Percentiles rank a stretch among this genome's conserved stretches.
Evolutionary conservation across 2,113 vertebrate genomes (phyloP).

Genomic region (Cyprinus carpio): DNA sequence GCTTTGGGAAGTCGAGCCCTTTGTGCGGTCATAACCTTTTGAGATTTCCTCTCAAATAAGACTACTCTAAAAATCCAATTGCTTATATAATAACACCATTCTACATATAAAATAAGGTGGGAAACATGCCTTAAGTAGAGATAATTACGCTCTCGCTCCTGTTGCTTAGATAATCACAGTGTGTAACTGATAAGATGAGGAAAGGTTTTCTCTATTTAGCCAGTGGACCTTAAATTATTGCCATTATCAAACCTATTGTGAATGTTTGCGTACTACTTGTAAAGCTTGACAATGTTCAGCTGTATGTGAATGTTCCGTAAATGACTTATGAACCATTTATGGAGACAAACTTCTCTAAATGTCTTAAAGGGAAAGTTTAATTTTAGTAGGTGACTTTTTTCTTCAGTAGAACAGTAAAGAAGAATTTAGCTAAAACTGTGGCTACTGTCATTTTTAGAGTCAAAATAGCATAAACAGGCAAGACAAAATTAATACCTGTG

Average conservation of each 20-base stretch:
- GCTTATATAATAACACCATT: no score
- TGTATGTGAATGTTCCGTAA: not conserved
- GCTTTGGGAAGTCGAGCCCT: slow-evolving; percentile 63
- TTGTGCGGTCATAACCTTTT: slow-evolving; percentile 75
- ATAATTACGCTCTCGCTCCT: slow-evolving; percentile 78
- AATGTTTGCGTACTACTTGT: not conserved
- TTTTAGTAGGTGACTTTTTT: not conserved
- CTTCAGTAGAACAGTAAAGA: not conserved
- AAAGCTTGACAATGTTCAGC: not conserved
- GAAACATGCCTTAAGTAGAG: slow-evolving; percentile 73
- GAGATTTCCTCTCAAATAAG: slow-evolving; percentile 73
- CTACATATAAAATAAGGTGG: no score
- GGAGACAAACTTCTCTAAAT: not conserved
- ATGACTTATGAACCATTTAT: not conserved
- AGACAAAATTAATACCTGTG: no score
- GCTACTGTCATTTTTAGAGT: no score
- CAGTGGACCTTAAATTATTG: slow-evolving; percentile 1
- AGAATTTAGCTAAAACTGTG: not conserved
- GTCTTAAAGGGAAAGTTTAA: not conserved
- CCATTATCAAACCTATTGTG: slow-evolving; percentile 7
- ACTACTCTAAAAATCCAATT: slow-evolving; percentile 69
- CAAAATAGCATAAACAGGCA: no score
- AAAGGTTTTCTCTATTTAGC: not conserved
- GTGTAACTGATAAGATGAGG: slow-evolving; percentile 14
- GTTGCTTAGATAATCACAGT: slow-evolving; percentile 80